phyloP scores from a whole-genome alignment of 2,113 vertebrate species.

The Petrocephalus zakoni region DNA sequence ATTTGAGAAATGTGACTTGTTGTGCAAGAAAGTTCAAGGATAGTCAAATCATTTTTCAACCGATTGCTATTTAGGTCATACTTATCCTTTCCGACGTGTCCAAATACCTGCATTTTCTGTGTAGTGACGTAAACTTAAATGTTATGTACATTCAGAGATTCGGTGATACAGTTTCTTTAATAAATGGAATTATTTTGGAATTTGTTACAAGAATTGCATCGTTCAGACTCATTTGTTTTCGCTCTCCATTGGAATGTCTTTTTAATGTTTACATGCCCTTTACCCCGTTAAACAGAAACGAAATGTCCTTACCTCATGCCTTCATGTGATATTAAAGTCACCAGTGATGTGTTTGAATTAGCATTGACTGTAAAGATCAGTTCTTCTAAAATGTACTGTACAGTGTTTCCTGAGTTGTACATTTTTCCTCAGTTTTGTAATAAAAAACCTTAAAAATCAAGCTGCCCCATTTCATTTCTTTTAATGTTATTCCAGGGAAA shows the following conservation, averaged over 20 bases:
- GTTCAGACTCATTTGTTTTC: not conserved
- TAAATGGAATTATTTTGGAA: constrained; percentile 1
- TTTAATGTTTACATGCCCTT: constrained; percentile 13
- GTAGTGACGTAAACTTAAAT: not conserved
- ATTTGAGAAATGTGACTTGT: not conserved
- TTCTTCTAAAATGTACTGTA: constrained; percentile 30
- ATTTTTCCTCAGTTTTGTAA: constrained; percentile 37
- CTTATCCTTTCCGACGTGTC: not conserved
- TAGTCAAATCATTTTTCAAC: not conserved
- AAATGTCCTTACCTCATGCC: constrained; percentile 21
- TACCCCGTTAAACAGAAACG: not conserved
- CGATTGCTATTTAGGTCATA: not conserved
- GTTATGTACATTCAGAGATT: constrained; percentile 9
- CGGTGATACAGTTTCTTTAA: not conserved
- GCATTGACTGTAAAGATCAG: constrained; percentile 33
- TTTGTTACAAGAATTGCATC: not conserved
- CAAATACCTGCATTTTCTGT: not conserved
- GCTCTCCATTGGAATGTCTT: not conserved
- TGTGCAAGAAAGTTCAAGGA: not conserved
- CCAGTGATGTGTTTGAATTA: constrained; percentile 35
- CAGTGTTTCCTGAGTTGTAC: constrained; percentile 32
- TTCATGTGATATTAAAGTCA: constrained; percentile 14
- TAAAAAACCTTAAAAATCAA: constrained; percentile 33
- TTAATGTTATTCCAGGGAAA: not conserved
- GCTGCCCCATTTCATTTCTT: too few species aligned